Evolutionary conservation across 2,113 vertebrate species (phyloP).

Genomic region (Elachura formosa): DNA sequence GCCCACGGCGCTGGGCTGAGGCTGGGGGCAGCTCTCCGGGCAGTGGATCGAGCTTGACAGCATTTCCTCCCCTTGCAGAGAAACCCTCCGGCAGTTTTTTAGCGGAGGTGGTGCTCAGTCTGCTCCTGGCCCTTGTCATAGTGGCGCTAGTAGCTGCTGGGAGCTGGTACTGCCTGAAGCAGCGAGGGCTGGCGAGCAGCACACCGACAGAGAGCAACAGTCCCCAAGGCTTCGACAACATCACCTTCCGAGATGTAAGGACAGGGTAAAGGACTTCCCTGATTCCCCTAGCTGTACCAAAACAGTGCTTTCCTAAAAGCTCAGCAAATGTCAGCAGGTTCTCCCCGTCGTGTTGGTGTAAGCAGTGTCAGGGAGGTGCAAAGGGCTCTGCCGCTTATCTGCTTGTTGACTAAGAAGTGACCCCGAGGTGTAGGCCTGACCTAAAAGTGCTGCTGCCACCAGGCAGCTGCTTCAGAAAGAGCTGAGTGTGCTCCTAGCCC

Average conservation of each 20-base stretch:
- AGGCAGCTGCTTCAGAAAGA: not conserved
- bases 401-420: not conserved
- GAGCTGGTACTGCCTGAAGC: not conserved
- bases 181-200: accelerated
- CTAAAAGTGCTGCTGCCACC: not conserved
- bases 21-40: not conserved
- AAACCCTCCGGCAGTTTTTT: accelerated
- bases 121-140: not conserved
- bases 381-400: conserved; percentile 35
- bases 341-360: no score
- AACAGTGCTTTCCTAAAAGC: not conserved
- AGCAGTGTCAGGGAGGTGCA: no score
- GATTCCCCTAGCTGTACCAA: not conserved
- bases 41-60: not conserved
- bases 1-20: not conserved
- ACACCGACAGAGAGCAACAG: accelerated
- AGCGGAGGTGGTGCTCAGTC: not conserved
- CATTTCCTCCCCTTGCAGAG: conserved; percentile 2
- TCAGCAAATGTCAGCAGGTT: not conserved
- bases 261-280: not conserved
- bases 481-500: not conserved
- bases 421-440: not conserved
- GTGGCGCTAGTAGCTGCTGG: not conserved
- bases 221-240: conserved; percentile 61
- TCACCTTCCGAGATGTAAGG: conserved; percentile 69